Percentiles rank a stretch among this genome's conserved stretches.
These are phyloP conservation scores for Xiphorhynchus elegans DNA, from an alignment of 2,113 vertebrate genomes.

Conservation along the genomic window DNA sequence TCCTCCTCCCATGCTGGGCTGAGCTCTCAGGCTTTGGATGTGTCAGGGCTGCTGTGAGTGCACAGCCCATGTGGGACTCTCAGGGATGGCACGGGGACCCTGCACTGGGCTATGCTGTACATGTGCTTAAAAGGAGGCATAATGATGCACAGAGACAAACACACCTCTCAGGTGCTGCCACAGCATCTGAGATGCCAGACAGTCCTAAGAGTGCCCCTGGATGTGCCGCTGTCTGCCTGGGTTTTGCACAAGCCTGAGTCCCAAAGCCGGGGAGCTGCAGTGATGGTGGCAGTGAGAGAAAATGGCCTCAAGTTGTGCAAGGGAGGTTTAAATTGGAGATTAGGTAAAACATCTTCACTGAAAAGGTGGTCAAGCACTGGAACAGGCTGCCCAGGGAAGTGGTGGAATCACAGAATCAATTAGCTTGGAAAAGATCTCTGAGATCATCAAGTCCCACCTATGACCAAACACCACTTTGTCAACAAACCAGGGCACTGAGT, in stretches of 20 bases:
- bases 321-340: not conserved
- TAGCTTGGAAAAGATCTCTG: not conserved
- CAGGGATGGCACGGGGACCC: accelerated
- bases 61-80: accelerated
- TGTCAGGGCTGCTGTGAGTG: accelerated
- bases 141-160: not conserved
- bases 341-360: too few species aligned
- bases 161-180: not conserved
- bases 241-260: not conserved
- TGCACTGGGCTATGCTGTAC: accelerated
- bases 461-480: not conserved
- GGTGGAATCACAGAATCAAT: not conserved
- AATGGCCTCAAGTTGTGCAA: not conserved
- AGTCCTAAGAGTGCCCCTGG: not conserved
- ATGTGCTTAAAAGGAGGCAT: accelerated
- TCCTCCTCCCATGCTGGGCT: not conserved
- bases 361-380: not conserved
- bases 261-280: accelerated
- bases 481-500: not conserved
- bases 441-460: not conserved
- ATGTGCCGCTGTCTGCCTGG: not conserved
- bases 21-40: not conserved
- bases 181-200: not conserved
- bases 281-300: accelerated
- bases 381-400: not conserved